These are phyloP conservation scores for Erpetoichthys calabaricus DNA, from an alignment of 2,797 vertebrate species.

Conservation along the genomic window DNA sequence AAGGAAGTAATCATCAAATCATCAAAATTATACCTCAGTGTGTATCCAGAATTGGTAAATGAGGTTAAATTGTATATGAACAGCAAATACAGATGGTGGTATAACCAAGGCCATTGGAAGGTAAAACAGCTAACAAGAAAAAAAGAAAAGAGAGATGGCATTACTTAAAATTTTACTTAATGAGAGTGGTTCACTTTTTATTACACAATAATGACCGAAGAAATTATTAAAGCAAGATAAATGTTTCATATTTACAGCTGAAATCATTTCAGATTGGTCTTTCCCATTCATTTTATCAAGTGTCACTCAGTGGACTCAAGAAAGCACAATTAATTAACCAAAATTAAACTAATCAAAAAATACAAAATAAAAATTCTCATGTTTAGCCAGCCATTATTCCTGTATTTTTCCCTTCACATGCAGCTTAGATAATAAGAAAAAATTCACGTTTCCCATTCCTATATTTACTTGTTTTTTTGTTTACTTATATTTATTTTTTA, in stretches of 20 bases:
- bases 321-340: background rate
- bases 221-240: background rate
- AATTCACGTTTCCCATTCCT: too few species aligned
- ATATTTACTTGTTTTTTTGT: too few species aligned
- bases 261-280: background rate
- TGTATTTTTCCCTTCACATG: too few species aligned
- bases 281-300: background rate
- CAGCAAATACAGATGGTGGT: constrained; percentile 70
- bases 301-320: background rate
- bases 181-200: background rate
- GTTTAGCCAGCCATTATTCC: too few species aligned
- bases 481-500: too few species aligned
- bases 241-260: background rate
- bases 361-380: too few species aligned
- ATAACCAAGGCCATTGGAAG: constrained; percentile 72
- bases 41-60: constrained; percentile 97
- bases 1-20: too few species aligned
- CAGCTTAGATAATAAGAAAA: too few species aligned
- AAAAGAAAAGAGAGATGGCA: background rate
- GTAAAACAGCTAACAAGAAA: constrained; percentile 63
- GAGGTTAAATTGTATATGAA: constrained; percentile 82
- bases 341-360: too few species aligned
- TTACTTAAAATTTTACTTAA: background rate
- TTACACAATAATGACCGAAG: background rate
- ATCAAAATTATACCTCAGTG: constrained; percentile 61